Evolutionary conservation across 1,140 invertebrate genomes (phyloP), one percentile per base, ranked within the genome.

Genomic region (Halyomorpha halys): DNA sequence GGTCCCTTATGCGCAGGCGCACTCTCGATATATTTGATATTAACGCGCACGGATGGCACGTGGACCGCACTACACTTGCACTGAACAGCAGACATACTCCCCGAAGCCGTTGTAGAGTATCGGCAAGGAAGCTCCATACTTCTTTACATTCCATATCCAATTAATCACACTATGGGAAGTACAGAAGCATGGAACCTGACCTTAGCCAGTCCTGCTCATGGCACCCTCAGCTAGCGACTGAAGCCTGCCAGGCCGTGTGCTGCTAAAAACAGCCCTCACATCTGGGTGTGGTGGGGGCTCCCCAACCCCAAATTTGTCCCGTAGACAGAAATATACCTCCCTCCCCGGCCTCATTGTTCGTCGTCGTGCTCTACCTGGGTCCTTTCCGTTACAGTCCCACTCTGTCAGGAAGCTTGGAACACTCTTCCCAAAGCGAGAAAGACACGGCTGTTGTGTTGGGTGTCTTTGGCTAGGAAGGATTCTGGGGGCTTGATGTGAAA

Each of bases 131-230:
- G 84, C 87, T 90, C 88, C 89, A 92, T 91, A 92, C 89, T 93
- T 93, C 89, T 91, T 91, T 92, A 93, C 90, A 93, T 93, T 93
- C 90, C 90, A 93, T 92, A 93, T 74, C 82, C 81, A 75, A 80
- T 79, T 79, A 80, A 72, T 68, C 66, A 75, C 78, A 87, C 87
- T 91, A 91, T 91, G 89, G 89, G 89, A 91, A 89, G 88, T 89
- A 91, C 91, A 86, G 88, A 93, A 92, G 89, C 85, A 93, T 86
- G 89, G 88, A 86, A 86, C 84, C 83, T 78, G 79, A 82, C 81
- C 81, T 74, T 77, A 77, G 77, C 76, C 75, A 39, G 34, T 39
- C 34, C 34, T 39, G 34, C 34, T 9, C 13, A 39, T 15, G 44
- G 47, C 16, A 23, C 23, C 11, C 34, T 44, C 44, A 11, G 39